These are phyloP conservation scores for Panzeria rudis DNA, from an alignment of 2,888 invertebrate species.

Conservation along the genomic window DNA sequence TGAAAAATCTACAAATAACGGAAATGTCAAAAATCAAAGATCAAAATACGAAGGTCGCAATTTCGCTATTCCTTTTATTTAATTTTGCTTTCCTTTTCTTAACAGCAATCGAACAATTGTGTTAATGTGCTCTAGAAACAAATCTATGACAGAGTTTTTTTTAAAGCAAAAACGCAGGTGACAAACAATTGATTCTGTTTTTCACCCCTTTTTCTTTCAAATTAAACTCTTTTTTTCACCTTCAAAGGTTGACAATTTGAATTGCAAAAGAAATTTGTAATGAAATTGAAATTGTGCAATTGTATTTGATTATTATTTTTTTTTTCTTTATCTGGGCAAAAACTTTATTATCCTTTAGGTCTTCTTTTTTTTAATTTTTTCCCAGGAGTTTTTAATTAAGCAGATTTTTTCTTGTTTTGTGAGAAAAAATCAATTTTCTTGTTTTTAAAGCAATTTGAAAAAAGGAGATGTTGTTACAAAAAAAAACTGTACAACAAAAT, in stretches of 20 bases:
- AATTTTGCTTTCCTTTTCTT: slow-evolving; percentile 3
- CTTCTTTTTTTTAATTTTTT: slow-evolving; percentile 33
- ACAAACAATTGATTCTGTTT: slow-evolving; percentile 56
- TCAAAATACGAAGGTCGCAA: slow-evolving; percentile 64
- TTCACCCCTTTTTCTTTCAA: slow-evolving; percentile 33
- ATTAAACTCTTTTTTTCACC: slow-evolving; percentile 40
- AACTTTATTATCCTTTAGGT: slow-evolving; percentile 4
- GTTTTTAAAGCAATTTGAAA: background rate
- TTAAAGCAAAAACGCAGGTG: slow-evolving; percentile 62
- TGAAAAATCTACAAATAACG: slow-evolving; percentile 58
- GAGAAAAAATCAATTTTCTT: background rate
- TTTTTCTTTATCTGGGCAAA: slow-evolving; percentile 7
- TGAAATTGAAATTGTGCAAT: slow-evolving; percentile 61
- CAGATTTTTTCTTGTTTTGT: background rate
- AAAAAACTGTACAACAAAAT: too few species aligned
- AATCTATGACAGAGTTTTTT: slow-evolving; percentile 64
- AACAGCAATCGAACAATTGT: slow-evolving; percentile 48
- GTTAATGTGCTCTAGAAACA: slow-evolving; percentile 70
- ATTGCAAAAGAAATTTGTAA: slow-evolving; percentile 48
- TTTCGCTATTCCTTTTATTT: slow-evolving; percentile 32
- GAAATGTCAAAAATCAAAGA: slow-evolving; percentile 72
- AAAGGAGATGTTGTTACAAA: too few species aligned
- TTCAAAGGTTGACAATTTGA: slow-evolving; percentile 43
- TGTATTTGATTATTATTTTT: slow-evolving; percentile 54
- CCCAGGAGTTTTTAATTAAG: slow-evolving; percentile 30